Conservation (phyloP, 2,888 invertebrate genomes). For the Hoplodrina blanda region DNA sequence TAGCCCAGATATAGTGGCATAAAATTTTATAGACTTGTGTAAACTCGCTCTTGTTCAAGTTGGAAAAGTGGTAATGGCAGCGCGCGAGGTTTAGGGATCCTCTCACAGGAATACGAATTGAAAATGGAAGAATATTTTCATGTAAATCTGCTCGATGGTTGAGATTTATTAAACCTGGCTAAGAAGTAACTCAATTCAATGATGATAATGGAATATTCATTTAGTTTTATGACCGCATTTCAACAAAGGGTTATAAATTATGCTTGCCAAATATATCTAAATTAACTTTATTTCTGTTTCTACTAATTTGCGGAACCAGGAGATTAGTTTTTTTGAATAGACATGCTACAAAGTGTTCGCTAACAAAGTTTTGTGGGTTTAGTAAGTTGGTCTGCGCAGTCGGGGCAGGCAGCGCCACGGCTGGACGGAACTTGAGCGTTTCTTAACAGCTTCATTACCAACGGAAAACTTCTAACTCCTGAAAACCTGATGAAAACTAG, state of each 20-base stretch:
- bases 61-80: slow-evolving; percentile 62
- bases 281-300: neutral
- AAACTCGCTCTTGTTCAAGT: slow-evolving; percentile 60
- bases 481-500: slow-evolving; percentile 65
- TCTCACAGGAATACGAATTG: slow-evolving; percentile 25
- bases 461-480: slow-evolving; percentile 65
- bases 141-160: slow-evolving; percentile 22
- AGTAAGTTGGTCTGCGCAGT: slow-evolving; percentile 48
- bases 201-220: neutral
- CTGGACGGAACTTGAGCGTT: slow-evolving; percentile 61
- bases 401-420: slow-evolving; percentile 53
- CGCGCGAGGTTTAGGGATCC: slow-evolving; percentile 44
- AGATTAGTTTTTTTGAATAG: slow-evolving; percentile 57
- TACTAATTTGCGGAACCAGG: slow-evolving; percentile 39
- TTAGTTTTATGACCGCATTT: neutral
- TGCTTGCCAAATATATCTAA: neutral
- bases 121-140: slow-evolving; percentile 42
- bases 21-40: slow-evolving; percentile 68
- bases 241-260: neutral
- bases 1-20: slow-evolving; percentile 66
- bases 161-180: slow-evolving; percentile 3
- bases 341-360: slow-evolving; percentile 64
- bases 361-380: slow-evolving; percentile 66
- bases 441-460: slow-evolving; percentile 71
- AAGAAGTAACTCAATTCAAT: slow-evolving; percentile 5